Evolutionary conservation across 2,113 vertebrate species (phyloP).

Genomic region (Crypturellus undulatus): DNA sequence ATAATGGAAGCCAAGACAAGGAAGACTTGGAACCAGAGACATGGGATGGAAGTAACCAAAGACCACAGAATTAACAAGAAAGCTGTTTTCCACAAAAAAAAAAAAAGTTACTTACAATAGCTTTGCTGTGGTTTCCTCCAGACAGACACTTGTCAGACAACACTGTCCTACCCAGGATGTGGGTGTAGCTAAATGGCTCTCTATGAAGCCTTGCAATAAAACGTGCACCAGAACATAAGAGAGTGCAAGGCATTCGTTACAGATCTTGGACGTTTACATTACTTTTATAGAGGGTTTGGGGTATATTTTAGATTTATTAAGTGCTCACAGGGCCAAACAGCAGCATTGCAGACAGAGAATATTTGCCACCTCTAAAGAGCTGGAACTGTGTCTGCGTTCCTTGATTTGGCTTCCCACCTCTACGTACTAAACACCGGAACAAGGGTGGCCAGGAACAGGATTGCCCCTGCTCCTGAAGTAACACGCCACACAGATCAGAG

Average conservation of each 20-base stretch:
- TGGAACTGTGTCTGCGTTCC: background rate
- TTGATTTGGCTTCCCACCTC: background rate
- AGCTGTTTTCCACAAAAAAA: slow-evolving; percentile 8
- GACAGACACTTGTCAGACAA: slow-evolving; percentile 45
- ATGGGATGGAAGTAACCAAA: background rate
- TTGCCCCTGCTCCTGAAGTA: background rate
- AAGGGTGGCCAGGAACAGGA: background rate
- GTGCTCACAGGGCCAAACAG: background rate
- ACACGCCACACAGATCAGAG: background rate
- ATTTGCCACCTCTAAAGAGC: background rate
- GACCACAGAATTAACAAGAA: background rate
- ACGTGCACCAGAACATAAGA: slow-evolving; percentile 13
- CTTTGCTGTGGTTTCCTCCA: slow-evolving; percentile 56
- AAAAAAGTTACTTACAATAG: background rate
- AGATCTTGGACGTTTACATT: slow-evolving; percentile 16
- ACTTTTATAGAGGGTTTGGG: slow-evolving; percentile 37
- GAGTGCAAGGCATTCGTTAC: background rate
- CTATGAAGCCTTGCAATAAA: slow-evolving; percentile 48
- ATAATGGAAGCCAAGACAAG: background rate
- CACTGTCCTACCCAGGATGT: slow-evolving; percentile 46
- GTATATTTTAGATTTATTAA: slow-evolving; percentile 44
- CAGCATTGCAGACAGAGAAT: slow-evolving; percentile 1
- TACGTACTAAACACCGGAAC: background rate
- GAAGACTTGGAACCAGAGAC: background rate
- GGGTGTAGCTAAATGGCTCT: slow-evolving; percentile 24